Evolutionary conservation across 2,888 invertebrate species (phyloP), one percentile per base, ranked within the genome.

Genomic region (Didymodactylos carnosus): DNA sequence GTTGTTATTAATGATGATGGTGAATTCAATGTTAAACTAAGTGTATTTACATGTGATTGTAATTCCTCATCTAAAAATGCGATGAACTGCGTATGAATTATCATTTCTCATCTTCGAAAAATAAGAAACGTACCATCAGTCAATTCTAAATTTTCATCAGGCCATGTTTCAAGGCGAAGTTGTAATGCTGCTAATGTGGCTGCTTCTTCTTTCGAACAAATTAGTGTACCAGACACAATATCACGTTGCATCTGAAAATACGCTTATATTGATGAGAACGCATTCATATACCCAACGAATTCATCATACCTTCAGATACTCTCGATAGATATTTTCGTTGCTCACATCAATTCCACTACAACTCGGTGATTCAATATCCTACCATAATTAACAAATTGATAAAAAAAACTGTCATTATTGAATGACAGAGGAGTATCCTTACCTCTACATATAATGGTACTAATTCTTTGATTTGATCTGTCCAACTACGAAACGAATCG

Each of bases 121-220:
- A 23, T 5, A 10, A 49, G 10, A 5, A 23, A 10, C 5, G 13
- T 49, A 69, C 69, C 39, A n/a, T 69, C 39, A 13, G 3, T 19
- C n/a, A 69, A n/a, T 25, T 35, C 69, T 13, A 39, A 11, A 69
- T 35, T 39, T 35, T 39, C 35, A 14, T 39, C 35, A 4, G 39
- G 69, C 69, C 39, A 39, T 39, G 35, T 14, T 39, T 35, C 39
- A 35, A 69, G 39, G n/a, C 73, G 85, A 23, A 88, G 83, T 80
- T 88, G 87, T 73, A 88, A 87, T 51, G 87, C 86, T 10, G 88
- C 88, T 75, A 88, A 80, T 13, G 86, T 84, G 2, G 87, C 87
- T 0, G 87, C 87, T 77, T 88, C 88, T 77, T 88, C 87, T 78
- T 87, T 87, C 73, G 86, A 85, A 80, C 87, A 87, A 4, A 87